Evolutionary conservation across 2,113 vertebrate species (phyloP), one percentile per base, ranked within the genome.

Genomic region (Phrynosoma blainvillii): DNA sequence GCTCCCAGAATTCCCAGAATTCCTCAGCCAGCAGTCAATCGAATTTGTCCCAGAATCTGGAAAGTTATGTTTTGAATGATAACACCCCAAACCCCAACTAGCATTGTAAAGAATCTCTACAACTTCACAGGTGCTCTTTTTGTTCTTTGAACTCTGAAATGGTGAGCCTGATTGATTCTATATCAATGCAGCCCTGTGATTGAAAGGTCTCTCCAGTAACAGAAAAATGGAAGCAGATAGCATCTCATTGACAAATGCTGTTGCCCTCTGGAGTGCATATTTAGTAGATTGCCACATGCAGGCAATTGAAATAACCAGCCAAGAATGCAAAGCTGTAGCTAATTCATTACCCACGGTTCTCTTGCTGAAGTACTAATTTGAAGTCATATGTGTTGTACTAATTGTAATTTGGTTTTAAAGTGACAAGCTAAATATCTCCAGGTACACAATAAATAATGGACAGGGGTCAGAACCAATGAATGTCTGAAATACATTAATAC

Each of bases 401-500:
- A 96, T 96, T 96, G 95, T 96, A 97, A 96, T 97, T 93, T 94
- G 94, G 87, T 95, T 97, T 96, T 93, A 93, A 95, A 96, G 92
- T 96, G 96, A 96, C 95, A 97, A 96, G 96, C 96, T 95, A 96
- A 97, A 97, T 96, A 96, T 96, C 93, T 95, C 92, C 95, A 96
- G 95, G 93, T 96, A 93, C 93, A 91, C 94, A 96, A 97, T 96
- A 94, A 95, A 95, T 95, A 95, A 95, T 92, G 95, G 96, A 94
- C 96, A 96, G 89, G 96, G 96, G 96, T 96, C 95, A 96, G 95
- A 95, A 88, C 77, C 94, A 96, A 96, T 96, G 94, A 96, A 92
- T 92, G 90, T 93, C 95, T 96, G 95, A 95, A 96, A 86, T 88
- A 95, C 95, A 97, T 97, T 97, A 97, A 90, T 93, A 89, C 91